Base-by-base conservation (phyloP, 2,797 vertebrate genomes). In the Acipenser transmontanus region DNA sequence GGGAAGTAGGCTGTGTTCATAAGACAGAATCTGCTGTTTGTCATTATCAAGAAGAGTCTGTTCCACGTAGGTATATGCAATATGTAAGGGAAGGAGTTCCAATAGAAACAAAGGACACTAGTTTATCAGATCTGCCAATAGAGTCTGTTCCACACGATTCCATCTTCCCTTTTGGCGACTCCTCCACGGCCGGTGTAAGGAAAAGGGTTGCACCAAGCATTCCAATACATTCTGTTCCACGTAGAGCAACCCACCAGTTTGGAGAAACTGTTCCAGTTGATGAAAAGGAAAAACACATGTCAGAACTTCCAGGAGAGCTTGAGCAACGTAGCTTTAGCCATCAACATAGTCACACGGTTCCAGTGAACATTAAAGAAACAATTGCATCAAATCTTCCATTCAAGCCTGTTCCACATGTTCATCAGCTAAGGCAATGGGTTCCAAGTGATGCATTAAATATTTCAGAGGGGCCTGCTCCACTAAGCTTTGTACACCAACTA, bases 11-110 rank as follows among this genome's bases (percentile, higher is more conserved):
- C 4, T 2, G 4, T 34, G 20, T 4, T 34, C 2, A 34, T 34
- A 34, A 34, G 20, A 34, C 88, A 7, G 70, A 72, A 0, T 34
- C 20, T 34, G 20, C 20, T 34, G 20, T 34, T 34, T 34, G 1
- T 34, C 2, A 34, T 34, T 34, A 34, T 34, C 20, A 34, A 34
- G 20, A 34, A 34, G 20, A 34, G 20, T 34, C 20, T 34, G 20
- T 34, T 34, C 4, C 20, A 34, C 20, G 20, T 34, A 34, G 20
- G 20, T 34, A 34, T 34, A 34, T 34, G 20, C 20, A 34, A 34
- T 34, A 34, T 34, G 20, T 34, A 34, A 34, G 34, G 34, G 34
- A 34, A 34, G 34, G 34, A 34, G 34, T 34, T 34, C 34, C 34
- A 34, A 34, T 34, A 34, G 34, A 34, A 34, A 34, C 34, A 34